Percentiles rank a stretch among this genome's conserved stretches.
Conservation (phyloP, 2,797 vertebrate genomes). For the Sciaenops ocellatus region DNA sequence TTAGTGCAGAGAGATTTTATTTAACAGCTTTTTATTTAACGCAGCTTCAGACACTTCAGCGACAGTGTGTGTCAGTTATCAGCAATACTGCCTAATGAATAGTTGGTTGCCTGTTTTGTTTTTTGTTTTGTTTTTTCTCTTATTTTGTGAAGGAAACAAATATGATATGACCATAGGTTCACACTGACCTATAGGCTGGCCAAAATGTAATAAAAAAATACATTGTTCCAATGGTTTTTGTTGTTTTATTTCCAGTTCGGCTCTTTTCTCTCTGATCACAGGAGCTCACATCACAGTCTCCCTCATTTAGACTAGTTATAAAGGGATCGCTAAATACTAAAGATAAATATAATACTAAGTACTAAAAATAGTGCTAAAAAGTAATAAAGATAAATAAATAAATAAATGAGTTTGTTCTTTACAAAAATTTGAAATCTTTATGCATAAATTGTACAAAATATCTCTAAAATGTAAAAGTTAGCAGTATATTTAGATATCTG, state of each 20-base stretch:
- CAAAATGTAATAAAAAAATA: slow-evolving; percentile 69
- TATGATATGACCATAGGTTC: slow-evolving; percentile 54
- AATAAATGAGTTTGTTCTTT: no score
- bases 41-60: slow-evolving; percentile 63
- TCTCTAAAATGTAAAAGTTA: background rate
- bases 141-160: slow-evolving; percentile 67
- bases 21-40: slow-evolving; percentile 47
- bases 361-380: no score
- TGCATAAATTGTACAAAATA: background rate
- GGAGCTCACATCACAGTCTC: background rate
- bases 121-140: slow-evolving; percentile 48
- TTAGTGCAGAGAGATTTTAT: slow-evolving; percentile 41
- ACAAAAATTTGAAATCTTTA: no score
- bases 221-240: slow-evolving; percentile 55
- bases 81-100: slow-evolving; percentile 71
- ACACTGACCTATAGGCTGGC: slow-evolving; percentile 54
- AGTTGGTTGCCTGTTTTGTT: slow-evolving; percentile 60
- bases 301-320: background rate
- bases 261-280: background rate
- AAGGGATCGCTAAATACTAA: background rate
- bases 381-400: no score
- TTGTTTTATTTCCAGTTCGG: slow-evolving; percentile 23
- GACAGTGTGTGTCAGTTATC: slow-evolving; percentile 59
- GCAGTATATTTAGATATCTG: no score
- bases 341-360: no score